Base-by-base conservation (phyloP, 1,140 invertebrate genomes). In the Papilio polytes region DNA sequence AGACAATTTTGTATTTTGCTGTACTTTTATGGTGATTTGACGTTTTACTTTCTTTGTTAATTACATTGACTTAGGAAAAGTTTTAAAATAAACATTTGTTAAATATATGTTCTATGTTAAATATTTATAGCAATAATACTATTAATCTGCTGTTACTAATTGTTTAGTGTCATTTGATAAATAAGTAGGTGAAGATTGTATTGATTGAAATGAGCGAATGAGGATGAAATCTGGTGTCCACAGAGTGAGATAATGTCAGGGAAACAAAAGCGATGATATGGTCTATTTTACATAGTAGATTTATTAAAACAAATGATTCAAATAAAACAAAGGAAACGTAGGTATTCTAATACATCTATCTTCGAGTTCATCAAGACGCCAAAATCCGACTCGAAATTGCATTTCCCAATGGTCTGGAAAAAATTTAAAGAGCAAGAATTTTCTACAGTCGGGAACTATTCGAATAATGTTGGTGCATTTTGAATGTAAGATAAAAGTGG, bases 401-500 rank as follows among this genome's bases (percentile, higher is more conserved):
- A 83, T 79, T 83, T 83, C 83, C 84, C 63, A 83, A 63, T 83
- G 63, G 77, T 78, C 77, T 76, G 81, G 72, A 81, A 86, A 84
- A 82, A 78, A 72, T 80, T 84, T 72, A 81, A 82, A 70, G 26
- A 44, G 44, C 66, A n/a, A n/a, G 76, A 80, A 81, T 81, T 83
- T 85, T 78, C 77, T 26, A 78, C 56, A 66, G 77, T 44, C 77
- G 77, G 77, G 77, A 66, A 83, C 77, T 76, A 80, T 80, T 82
- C 78, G 79, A 81, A 80, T 85, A 85, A 87, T 85, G 80, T 84
- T 76, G 48, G 77, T 88, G 85, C 83, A 86, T 86, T 88, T 86
- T 84, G 83, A 82, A 78, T 77, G 74, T 80, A 82, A 86, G 87
- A 88, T 86, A 84, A 88, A 89, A 88, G 84, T 84, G 82, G 78